phyloP scores from a whole-genome alignment of 1,140 invertebrate genomes.

The Charaxes varanes region DNA sequence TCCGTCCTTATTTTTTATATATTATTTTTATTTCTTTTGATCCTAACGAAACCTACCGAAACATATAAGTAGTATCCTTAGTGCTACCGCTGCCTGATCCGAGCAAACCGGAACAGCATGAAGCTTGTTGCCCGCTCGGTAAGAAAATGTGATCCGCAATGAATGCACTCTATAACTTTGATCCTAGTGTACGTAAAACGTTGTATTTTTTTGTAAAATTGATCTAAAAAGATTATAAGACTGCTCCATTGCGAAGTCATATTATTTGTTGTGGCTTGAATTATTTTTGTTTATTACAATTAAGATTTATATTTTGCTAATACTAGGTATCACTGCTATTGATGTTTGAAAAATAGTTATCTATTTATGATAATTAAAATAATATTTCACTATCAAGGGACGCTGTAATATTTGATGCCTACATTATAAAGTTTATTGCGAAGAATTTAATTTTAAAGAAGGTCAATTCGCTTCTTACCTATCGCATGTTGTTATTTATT shows the following conservation, averaged over 20 bases:
- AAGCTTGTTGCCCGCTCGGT: slow-evolving; percentile 89
- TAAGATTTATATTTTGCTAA: slow-evolving; percentile 22
- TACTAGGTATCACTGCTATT: slow-evolving; percentile 4
- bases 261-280: slow-evolving; percentile 20
- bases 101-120: slow-evolving; percentile 89
- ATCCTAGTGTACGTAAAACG: background rate
- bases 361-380: slow-evolving; percentile 2
- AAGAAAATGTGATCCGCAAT: slow-evolving; percentile 68
- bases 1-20: slow-evolving; percentile 41
- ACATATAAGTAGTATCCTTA: slow-evolving; percentile 78
- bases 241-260: slow-evolving; percentile 11
- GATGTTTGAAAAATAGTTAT: background rate
- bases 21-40: slow-evolving; percentile 57
- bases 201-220: slow-evolving; percentile 1
- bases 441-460: too few species aligned
- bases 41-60: slow-evolving; percentile 45
- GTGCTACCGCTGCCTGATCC: slow-evolving; percentile 88
- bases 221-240: background rate
- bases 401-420: slow-evolving; percentile 9
- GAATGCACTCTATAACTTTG: slow-evolving; percentile 12
- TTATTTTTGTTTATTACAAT: slow-evolving; percentile 17
- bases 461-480: slow-evolving; percentile 13
- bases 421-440: too few species aligned
- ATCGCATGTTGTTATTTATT: slow-evolving; percentile 29
- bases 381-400: slow-evolving; percentile 7